Percentiles rank a stretch among this genome's conserved stretches.
Evolutionary conservation across 2,113 vertebrate genomes (phyloP).

Genomic region (Eleginops maclovinus): DNA sequence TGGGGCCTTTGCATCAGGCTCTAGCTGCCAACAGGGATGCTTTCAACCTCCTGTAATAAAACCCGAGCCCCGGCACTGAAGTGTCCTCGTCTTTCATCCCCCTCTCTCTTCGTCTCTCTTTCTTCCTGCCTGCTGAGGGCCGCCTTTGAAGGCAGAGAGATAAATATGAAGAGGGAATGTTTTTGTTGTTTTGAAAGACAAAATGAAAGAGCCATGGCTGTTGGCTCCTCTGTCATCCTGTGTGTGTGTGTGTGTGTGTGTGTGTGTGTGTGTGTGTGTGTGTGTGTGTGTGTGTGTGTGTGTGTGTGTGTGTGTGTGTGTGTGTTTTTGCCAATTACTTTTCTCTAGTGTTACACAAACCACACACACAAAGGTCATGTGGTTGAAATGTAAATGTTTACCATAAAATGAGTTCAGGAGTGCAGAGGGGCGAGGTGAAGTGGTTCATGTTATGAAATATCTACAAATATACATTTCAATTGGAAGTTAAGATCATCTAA

Average conservation of each 20-base stretch:
- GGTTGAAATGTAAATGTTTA: not conserved
- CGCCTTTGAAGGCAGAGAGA: slow-evolving; percentile 64
- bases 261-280: not conserved
- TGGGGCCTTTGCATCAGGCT: slow-evolving; percentile 65
- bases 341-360: not conserved
- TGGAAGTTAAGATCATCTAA: not conserved
- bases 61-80: slow-evolving; percentile 61
- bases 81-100: slow-evolving; percentile 63
- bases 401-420: no score
- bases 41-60: slow-evolving; percentile 69
- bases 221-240: slow-evolving; percentile 25
- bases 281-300: not conserved
- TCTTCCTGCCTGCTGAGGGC: slow-evolving; percentile 63
- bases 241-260: not conserved
- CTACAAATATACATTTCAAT: not conserved
- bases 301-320: not conserved
- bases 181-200: slow-evolving; percentile 63
- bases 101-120: slow-evolving; percentile 55
- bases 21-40: slow-evolving; percentile 59
- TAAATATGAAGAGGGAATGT: slow-evolving; percentile 52
- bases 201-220: slow-evolving; percentile 52
- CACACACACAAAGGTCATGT: not conserved
- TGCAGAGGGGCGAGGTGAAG: not conserved
- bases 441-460: not conserved
- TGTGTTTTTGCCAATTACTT: not conserved